Evolutionary conservation across 2,888 invertebrate genomes (phyloP).

Genomic region (Sturmia bella): DNA sequence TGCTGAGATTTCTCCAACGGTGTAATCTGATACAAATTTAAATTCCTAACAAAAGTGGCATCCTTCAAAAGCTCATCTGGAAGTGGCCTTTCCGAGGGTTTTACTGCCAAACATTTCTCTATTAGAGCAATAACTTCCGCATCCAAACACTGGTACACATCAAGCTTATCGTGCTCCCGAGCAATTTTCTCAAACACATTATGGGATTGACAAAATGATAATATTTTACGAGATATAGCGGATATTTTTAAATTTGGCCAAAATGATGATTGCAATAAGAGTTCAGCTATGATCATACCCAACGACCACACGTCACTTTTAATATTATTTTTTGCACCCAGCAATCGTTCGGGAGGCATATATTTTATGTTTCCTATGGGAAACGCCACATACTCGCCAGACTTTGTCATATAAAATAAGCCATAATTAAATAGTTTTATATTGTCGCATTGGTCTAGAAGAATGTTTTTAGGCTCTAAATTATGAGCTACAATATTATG

Average conservation of each 20-base stretch:
- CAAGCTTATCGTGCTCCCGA: constrained; percentile 87
- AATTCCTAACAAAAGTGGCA: constrained; percentile 83
- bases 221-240: constrained; percentile 87
- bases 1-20: constrained; percentile 79
- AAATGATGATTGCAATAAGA: constrained; percentile 86
- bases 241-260: constrained; percentile 90
- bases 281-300: constrained; percentile 93
- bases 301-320: constrained; percentile 97
- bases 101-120: constrained; percentile 87
- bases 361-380: constrained; percentile 92
- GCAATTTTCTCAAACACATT: constrained; percentile 87
- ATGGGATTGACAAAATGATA: constrained; percentile 83
- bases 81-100: constrained; percentile 85
- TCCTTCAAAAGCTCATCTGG: constrained; percentile 84
- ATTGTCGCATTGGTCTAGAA: constrained; percentile 87
- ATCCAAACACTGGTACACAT: constrained; percentile 74
- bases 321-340: constrained; percentile 86
- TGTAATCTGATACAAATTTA: constrained; percentile 75
- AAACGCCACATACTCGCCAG: constrained; percentile 93
- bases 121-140: constrained; percentile 83
- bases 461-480: constrained; percentile 91
- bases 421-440: constrained; percentile 96
- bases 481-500: constrained; percentile 90
- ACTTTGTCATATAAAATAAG: constrained; percentile 94
- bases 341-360: constrained; percentile 90